Conservation (phyloP, 2,797 vertebrate genomes). For the Chaetophractus vellerosus region DNA sequence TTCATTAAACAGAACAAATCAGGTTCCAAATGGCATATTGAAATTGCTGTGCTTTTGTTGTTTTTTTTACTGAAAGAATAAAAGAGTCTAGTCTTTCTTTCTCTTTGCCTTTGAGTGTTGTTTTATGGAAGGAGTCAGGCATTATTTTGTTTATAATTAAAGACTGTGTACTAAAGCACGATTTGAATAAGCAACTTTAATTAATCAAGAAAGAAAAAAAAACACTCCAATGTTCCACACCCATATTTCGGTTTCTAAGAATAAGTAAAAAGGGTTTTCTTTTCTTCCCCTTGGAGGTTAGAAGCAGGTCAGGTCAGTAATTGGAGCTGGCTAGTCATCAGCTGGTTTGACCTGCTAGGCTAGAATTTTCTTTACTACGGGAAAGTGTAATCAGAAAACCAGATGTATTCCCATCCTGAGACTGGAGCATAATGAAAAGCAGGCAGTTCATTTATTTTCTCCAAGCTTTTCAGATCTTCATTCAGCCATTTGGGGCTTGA, state of each 20-base stretch:
- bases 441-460: slow-evolving; percentile 81
- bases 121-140: slow-evolving; percentile 85
- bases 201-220: slow-evolving; percentile 81
- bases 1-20: slow-evolving; percentile 77
- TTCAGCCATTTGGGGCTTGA: slow-evolving; percentile 71
- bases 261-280: slow-evolving; percentile 79
- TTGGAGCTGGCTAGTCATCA: slow-evolving; percentile 87
- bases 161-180: slow-evolving; percentile 80
- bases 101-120: slow-evolving; percentile 80
- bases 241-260: slow-evolving; percentile 82
- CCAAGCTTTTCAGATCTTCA: slow-evolving; percentile 78
- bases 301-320: slow-evolving; percentile 88
- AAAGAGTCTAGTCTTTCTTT: slow-evolving; percentile 79
- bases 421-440: slow-evolving; percentile 79
- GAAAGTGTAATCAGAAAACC: slow-evolving; percentile 88
- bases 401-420: slow-evolving; percentile 83
- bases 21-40: slow-evolving; percentile 74
- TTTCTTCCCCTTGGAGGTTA: slow-evolving; percentile 84
- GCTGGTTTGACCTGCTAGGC: slow-evolving; percentile 85
- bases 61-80: slow-evolving; percentile 82
- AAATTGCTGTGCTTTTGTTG: slow-evolving; percentile 78
- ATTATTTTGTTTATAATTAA: slow-evolving; percentile 85
- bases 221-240: slow-evolving; percentile 52
- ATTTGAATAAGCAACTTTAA: slow-evolving; percentile 86
- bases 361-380: slow-evolving; percentile 87